Conservation (phyloP, 2,797 vertebrate genomes). For the Poecile montanus region DNA sequence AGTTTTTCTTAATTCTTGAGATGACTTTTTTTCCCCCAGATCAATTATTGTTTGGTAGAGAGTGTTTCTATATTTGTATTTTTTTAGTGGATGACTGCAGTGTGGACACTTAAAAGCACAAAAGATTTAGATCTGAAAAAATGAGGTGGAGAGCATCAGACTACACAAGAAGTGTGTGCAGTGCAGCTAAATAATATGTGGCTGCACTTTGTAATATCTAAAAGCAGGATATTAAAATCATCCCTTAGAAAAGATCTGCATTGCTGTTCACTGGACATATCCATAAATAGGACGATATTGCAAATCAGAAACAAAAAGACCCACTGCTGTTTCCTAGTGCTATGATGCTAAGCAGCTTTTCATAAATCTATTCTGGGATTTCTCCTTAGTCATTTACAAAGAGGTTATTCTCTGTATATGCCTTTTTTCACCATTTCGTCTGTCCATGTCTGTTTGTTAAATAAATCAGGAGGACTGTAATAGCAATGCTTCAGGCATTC, state of each 20-base stretch:
- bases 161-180: not conserved
- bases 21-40: accelerated
- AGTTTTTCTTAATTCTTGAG: not conserved
- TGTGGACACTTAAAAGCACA: not conserved
- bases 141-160: not conserved
- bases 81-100: not conserved
- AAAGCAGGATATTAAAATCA: not conserved
- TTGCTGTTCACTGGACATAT: not conserved
- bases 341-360: not conserved
- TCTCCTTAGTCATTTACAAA: not conserved
- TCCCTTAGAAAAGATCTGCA: not conserved
- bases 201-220: not conserved
- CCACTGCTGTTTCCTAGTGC: not conserved
- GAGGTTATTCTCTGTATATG: not conserved
- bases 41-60: not conserved
- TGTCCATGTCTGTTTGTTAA: conserved; percentile 23
- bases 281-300: not conserved
- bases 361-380: conserved; percentile 27
- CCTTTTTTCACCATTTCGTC: conserved; percentile 12
- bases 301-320: not conserved
- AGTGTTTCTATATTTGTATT: not conserved
- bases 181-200: not conserved
- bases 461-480: conserved; percentile 31
- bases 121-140: not conserved
- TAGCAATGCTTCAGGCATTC: not conserved